A percentile compares a stretch with the other conserved stretches of the same genome.
phyloP scores from a whole-genome alignment of 2,888 invertebrate species.

The Branchellion lobata region DNA sequence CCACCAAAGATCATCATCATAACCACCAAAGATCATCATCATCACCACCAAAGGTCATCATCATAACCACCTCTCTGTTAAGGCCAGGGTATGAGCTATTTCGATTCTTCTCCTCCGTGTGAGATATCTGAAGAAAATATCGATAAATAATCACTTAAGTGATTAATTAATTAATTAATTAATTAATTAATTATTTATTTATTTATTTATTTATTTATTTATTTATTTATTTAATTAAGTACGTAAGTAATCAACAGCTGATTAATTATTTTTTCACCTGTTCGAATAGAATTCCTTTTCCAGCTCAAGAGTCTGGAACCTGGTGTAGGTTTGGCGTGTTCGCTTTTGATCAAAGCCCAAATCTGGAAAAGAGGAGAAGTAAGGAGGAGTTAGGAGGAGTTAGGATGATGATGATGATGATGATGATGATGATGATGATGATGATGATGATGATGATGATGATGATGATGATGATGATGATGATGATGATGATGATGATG shows the following conservation, averaged over 20 bases:
- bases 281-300: conserved; percentile 99
- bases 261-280: conserved; percentile 68
- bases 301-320: conserved; percentile 74
- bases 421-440: conserved; percentile 20
- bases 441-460: conserved; percentile 11
- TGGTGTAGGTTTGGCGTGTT: neutral
- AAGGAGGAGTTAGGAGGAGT: too few species aligned
- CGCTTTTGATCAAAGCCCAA: neutral
- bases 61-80: conserved; percentile 72
- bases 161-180: too few species aligned
- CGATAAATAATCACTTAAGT: too few species aligned
- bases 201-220: too few species aligned
- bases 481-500: conserved; percentile 13
- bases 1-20: too few species aligned
- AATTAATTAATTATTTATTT: too few species aligned
- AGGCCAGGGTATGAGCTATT: conserved; percentile 91
- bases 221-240: too few species aligned
- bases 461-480: conserved; percentile 33
- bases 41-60: too few species aligned
- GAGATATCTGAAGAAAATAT: conserved; percentile 72
- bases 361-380: too few species aligned
- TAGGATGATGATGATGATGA: conserved; percentile 7
- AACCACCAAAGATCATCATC: too few species aligned
- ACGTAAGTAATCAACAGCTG: too few species aligned
- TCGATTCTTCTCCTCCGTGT: conserved; percentile 93